Percentiles rank a stretch among this genome's conserved stretches.
Conservation (phyloP, 2,888 invertebrate genomes). For the Strigamia maritima region DNA sequence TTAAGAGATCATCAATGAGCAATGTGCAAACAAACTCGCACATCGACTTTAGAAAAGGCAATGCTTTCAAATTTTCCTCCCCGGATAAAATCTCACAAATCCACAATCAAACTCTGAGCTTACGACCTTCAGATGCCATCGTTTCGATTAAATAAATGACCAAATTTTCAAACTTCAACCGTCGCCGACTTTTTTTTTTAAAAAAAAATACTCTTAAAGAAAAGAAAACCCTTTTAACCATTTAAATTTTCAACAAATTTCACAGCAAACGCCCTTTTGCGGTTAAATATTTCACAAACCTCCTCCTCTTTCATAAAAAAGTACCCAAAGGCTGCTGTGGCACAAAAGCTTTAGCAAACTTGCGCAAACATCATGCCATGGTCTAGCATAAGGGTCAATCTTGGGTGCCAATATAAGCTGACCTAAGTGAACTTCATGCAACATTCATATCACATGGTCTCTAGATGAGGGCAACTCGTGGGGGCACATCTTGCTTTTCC, state of each 20-base stretch:
- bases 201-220: neutral
- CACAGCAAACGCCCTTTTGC: neutral
- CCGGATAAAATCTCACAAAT: neutral
- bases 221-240: neutral
- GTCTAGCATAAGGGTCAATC: conserved; percentile 16
- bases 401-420: conserved; percentile 30
- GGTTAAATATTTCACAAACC: neutral
- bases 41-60: too few relatives aligned
- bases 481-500: conserved; percentile 15
- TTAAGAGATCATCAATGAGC: too few relatives aligned
- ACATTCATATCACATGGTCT: conserved; percentile 31
- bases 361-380: conserved; percentile 25
- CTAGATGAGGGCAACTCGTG: conserved; percentile 22
- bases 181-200: neutral
- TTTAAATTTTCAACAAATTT: conserved; percentile 12
- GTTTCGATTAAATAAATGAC: neutral
- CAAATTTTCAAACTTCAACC: conserved; percentile 1
- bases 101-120: neutral
- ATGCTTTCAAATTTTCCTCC: too few relatives aligned
- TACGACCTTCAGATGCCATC: neutral
- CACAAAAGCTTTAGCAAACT: neutral
- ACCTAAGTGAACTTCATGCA: conserved; percentile 31
- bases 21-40: too few relatives aligned
- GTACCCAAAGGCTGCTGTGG: neutral
- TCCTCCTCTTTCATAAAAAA: neutral